Evolutionary conservation across 2,113 vertebrate genomes (phyloP).

Genomic region (Pagrus major): DNA sequence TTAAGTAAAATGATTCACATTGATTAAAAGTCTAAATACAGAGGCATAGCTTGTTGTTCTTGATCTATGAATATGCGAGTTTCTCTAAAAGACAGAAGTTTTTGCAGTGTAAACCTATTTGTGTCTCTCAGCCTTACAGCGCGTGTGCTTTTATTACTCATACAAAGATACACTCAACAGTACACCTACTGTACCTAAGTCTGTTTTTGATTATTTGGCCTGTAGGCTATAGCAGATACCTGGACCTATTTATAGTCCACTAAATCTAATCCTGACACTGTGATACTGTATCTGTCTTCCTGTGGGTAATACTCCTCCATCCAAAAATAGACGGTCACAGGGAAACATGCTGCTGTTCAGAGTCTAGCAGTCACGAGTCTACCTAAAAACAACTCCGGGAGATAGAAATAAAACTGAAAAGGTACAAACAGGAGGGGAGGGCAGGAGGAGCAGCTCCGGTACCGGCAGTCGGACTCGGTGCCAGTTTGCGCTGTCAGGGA

Average conservation of each 20-base stretch:
- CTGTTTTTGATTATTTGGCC: not conserved
- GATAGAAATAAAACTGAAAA: not conserved
- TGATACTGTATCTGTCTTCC: conserved; percentile 27
- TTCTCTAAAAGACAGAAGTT: not conserved
- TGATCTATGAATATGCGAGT: not conserved
- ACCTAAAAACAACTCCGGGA: conserved; percentile 13
- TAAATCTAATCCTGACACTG: not conserved
- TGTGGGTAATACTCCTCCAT: conserved; percentile 33
- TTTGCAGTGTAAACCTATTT: not conserved
- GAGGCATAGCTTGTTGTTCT: not conserved
- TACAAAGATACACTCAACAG: not conserved
- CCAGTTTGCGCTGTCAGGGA: conserved; percentile 82
- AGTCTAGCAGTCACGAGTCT: conserved; percentile 61
- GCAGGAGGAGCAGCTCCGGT: conserved; percentile 33
- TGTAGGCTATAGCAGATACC: not conserved
- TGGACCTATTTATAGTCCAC: conserved; percentile 23
- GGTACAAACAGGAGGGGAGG: not conserved
- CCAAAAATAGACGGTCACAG: conserved; percentile 58
- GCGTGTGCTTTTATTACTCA: not conserved
- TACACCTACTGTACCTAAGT: not conserved
- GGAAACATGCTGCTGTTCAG: conserved; percentile 55
- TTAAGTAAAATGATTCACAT: not conserved
- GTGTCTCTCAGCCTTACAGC: not conserved
- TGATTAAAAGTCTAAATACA: not conserved
- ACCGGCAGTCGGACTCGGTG: conserved; percentile 42